Conservation (phyloP, 2,888 invertebrate genomes). For the Eilema caniola region DNA sequence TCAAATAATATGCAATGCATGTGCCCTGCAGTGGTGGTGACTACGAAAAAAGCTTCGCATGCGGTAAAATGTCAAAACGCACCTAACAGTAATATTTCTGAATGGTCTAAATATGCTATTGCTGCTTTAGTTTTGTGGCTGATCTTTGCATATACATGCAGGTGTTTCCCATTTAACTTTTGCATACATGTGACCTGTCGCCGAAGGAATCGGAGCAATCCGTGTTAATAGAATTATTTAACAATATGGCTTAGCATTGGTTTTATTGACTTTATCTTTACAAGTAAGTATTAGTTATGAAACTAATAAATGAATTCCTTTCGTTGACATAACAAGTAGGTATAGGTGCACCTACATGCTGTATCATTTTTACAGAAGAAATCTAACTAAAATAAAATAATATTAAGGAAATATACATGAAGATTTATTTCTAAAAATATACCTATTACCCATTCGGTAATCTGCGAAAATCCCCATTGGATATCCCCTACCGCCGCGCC, state of each 20-base stretch:
- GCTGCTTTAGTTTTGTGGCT: neutral
- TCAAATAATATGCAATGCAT: neutral
- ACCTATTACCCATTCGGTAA: too few species aligned
- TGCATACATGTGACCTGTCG: neutral
- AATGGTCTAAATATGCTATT: neutral
- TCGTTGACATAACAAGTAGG: neutral
- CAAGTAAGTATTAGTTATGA: too few species aligned
- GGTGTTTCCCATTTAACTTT: neutral
- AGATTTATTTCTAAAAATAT: too few species aligned
- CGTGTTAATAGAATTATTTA: neutral
- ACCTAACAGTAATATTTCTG: neutral
- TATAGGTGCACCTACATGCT: neutral
- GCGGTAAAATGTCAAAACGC: too few species aligned
- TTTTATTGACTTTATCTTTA: too few species aligned
- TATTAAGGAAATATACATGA: too few species aligned
- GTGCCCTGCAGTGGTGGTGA: neutral
- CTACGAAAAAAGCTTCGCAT: neutral
- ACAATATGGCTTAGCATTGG: neutral
- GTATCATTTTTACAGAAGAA: neutral
- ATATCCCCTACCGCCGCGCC: too few species aligned
- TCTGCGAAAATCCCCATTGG: too few species aligned
- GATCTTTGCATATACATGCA: conserved; percentile 2
- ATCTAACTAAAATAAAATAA: too few species aligned
- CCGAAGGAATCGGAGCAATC: neutral
- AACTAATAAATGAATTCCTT: neutral